Conservation (phyloP, 2,797 vertebrate genomes). For the Tapera naevia region DNA sequence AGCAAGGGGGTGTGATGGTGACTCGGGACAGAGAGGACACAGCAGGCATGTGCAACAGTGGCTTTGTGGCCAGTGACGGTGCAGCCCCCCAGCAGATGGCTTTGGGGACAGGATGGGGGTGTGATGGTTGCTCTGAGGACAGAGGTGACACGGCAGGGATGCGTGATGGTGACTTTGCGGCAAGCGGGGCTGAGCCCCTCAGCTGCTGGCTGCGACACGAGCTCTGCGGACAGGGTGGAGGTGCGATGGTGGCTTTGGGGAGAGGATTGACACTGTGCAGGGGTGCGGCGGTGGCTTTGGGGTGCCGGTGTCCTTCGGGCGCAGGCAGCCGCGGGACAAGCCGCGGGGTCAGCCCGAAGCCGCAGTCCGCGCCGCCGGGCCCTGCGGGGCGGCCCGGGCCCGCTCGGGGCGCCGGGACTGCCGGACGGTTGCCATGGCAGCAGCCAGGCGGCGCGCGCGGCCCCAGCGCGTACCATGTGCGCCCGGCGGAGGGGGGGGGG, state of each 20-base stretch:
- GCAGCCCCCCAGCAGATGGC: background rate
- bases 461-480: background rate
- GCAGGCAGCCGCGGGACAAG: background rate
- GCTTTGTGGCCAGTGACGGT: no score
- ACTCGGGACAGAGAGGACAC: background rate
- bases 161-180: no score
- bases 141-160: accelerated
- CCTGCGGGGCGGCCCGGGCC: no score
- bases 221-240: background rate
- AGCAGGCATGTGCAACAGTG: no score
- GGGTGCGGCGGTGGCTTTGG: background rate
- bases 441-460: constrained; percentile 5
- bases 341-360: no score
- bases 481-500: constrained; percentile 23
- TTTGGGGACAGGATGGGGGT: background rate
- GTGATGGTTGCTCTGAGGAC: background rate
- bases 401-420: background rate
- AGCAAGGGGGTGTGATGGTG: background rate
- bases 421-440: constrained; percentile 33
- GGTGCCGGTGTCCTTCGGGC: background rate
- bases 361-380: no score
- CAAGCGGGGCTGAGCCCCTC: no score
- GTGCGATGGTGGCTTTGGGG: background rate
- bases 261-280: no score
- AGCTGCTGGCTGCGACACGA: no score